Evolutionary conservation across 1,140 invertebrate genomes (phyloP).

Genomic region (Temnothorax longispinosus): DNA sequence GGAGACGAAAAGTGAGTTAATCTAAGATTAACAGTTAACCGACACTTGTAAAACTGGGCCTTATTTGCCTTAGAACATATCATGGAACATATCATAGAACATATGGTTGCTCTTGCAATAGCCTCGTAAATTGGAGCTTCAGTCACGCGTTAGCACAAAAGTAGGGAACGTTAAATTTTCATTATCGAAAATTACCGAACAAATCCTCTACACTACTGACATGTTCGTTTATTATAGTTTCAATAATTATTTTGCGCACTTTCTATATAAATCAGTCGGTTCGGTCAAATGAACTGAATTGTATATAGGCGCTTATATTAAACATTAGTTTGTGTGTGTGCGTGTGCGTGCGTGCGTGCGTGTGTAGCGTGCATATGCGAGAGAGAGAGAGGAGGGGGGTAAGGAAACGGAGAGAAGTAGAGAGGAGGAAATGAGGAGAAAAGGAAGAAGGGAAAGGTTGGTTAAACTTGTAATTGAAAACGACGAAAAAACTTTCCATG

Average conservation of each 20-base stretch:
- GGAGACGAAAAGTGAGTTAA: too few relatives aligned
- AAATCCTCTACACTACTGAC: slow-evolving; percentile 16
- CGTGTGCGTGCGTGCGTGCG: neutral
- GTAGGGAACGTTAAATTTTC: slow-evolving; percentile 74
- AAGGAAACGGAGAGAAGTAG: neutral
- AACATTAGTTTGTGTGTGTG: neutral
- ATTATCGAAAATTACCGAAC: slow-evolving; percentile 78
- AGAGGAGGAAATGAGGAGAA: neutral
- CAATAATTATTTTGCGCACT: slow-evolving; percentile 76
- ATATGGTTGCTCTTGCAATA: neutral
- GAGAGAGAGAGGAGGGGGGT: too few relatives aligned
- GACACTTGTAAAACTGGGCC: too few relatives aligned
- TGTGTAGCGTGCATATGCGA: too few relatives aligned
- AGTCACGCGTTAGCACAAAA: neutral
- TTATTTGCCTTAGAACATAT: too few relatives aligned
- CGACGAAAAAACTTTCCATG: slow-evolving; percentile 57
- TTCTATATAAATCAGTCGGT: slow-evolving; percentile 75
- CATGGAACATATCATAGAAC: neutral
- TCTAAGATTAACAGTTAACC: too few relatives aligned
- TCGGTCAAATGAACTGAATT: slow-evolving; percentile 72
- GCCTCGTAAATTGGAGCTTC: neutral
- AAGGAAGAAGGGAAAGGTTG: slow-evolving; percentile 25
- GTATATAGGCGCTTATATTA: slow-evolving; percentile 46
- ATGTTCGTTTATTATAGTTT: slow-evolving; percentile 48
- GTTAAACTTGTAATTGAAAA: slow-evolving; percentile 74